Base-by-base conservation (phyloP, 1,140 invertebrate species). In the Ladona fulva region DNA sequence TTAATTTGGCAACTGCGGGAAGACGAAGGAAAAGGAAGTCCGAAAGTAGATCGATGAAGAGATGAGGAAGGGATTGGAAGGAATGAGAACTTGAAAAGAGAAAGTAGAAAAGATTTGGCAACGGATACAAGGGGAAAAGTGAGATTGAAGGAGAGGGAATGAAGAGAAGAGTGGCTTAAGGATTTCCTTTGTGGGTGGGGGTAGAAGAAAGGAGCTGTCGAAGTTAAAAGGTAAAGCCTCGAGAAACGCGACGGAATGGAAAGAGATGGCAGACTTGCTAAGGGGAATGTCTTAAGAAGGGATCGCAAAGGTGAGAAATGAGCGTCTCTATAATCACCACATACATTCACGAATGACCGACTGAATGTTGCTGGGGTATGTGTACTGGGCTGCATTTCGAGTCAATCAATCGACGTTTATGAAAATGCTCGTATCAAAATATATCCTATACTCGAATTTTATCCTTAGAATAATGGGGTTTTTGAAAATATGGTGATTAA, bases 141-240 rank as follows among this genome's bases (percentile, higher is more conserved):
- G 52, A 52, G 19, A 52, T 52, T 52, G 44, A 52, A 52, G 19
- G 44, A 11, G 44, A 66, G 52, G n/a, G 52, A 66, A 22, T 22
- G 52, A 66, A 22, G 52, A 66, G 52, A 66, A 22, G 52, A 66
- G n/a, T 37, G 12, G 52, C n/a, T 66, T 66, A 66, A 66, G 52
- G 52, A 66, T 19, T 19, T 11, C 44, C 10, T 52, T 52, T 52
- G 44, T 10, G 44, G 44, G 44, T 66, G 52, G 52, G 52, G 14
- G 14, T 6, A 66, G 29, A 37, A 37, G 52, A 22, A 22, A 12
- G 52, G 14, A 66, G 52, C n/a, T 66, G 52, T 66, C 52, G 52
- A 66, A 66, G 52, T 66, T 66, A 66, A 66, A 66, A 66, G 52
- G 52, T 12, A 66, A 66, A 66, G 52, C 52, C 52, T 66, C n/a